Evolutionary conservation across 2,113 vertebrate species (phyloP).

Genomic region (Oryzias melastigma): DNA sequence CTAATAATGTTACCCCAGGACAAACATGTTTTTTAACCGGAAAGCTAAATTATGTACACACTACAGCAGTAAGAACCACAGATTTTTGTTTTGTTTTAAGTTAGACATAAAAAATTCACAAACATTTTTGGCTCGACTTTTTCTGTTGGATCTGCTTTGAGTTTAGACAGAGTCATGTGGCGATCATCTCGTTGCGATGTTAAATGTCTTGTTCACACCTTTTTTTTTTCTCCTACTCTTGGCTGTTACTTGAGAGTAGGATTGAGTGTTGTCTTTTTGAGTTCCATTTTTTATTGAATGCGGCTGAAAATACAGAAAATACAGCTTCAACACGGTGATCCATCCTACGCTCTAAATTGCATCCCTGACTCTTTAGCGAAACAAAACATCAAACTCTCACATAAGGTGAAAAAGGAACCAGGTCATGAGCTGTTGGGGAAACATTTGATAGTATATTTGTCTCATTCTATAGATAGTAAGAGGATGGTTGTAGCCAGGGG

Average conservation of each 20-base stretch:
- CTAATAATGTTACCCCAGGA: not conserved
- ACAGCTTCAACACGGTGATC: conserved; percentile 3
- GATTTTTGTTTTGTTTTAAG: not conserved
- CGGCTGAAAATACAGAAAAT: not conserved
- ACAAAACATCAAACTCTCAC: conserved; percentile 6
- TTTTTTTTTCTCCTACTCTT: conserved; percentile 47
- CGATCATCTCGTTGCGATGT: conserved; percentile 27
- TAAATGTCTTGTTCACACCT: conserved; percentile 48
- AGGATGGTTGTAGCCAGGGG: conserved; percentile 36
- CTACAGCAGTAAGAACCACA: not conserved
- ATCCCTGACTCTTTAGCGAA: conserved; percentile 7
- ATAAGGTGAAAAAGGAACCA: conserved; percentile 26
- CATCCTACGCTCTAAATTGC: conserved; percentile 2
- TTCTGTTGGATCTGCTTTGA: conserved; percentile 33
- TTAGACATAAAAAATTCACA: conserved; percentile 6
- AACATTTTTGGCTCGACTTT: conserved; percentile 17
- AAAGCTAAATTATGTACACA: not conserved
- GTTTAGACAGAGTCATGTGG: conserved; percentile 28
- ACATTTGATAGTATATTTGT: conserved; percentile 38
- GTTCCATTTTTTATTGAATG: not conserved
- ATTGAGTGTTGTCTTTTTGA: conserved; percentile 8
- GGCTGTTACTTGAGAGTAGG: conserved; percentile 22
- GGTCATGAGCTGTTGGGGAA: conserved; percentile 8
- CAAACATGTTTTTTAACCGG: no score
- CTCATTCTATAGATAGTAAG: conserved; percentile 40